Conservation (phyloP, 2,797 vertebrate species). For the Ara ararauna region DNA sequence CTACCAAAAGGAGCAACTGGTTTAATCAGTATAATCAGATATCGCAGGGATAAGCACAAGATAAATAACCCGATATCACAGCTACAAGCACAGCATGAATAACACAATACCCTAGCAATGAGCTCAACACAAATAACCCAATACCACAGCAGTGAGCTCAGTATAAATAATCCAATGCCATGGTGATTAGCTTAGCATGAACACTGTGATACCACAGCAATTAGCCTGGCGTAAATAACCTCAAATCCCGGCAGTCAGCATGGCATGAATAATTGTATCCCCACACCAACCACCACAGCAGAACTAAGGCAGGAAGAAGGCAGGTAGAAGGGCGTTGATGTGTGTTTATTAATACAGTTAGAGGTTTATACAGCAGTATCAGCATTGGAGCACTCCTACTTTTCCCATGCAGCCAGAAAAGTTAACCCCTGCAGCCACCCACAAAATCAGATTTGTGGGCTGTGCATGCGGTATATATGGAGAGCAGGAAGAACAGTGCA, state of each 20-base stretch:
- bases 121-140: slow-evolving; percentile 51
- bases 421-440: neutral
- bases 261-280: slow-evolving; percentile 44
- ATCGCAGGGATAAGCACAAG: slow-evolving; percentile 48
- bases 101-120: slow-evolving; percentile 41
- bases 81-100: slow-evolving; percentile 26
- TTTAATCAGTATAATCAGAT: slow-evolving; percentile 63
- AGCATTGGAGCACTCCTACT: neutral
- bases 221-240: slow-evolving; percentile 64
- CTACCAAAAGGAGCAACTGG: slow-evolving; percentile 2
- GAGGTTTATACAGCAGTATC: neutral
- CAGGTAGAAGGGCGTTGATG: neutral
- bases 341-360: neutral
- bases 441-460: neutral
- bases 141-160: slow-evolving; percentile 41
- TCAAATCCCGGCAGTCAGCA: slow-evolving; percentile 40
- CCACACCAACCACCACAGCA: neutral
- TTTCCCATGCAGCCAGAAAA: neutral
- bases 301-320: neutral
- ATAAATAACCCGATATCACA: slow-evolving; percentile 40
- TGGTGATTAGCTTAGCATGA: slow-evolving; percentile 68
- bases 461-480: neutral
- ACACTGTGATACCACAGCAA: slow-evolving; percentile 40
- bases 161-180: slow-evolving; percentile 68
- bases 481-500: neutral